Evolutionary conservation across 2,797 vertebrate species (phyloP), one percentile per base, ranked within the genome.

Genomic region (Phrynocephalus guinanensis): DNA sequence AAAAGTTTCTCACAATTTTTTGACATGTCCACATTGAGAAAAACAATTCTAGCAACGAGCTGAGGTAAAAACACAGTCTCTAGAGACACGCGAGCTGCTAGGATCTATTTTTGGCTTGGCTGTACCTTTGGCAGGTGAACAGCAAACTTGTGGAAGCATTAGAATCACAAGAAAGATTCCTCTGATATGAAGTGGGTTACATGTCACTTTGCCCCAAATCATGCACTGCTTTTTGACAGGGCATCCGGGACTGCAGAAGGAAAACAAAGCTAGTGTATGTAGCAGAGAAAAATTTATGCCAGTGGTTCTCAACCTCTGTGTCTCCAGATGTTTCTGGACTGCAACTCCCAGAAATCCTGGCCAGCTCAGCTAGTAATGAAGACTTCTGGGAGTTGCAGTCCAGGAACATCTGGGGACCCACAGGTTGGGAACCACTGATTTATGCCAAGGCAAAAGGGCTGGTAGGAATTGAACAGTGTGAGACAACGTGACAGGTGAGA

Each of bases 61-160:
- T 76, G 79, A 79, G 78, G 72, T 15, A 85, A 89, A 22, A 90
- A 5, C 3, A 86, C 44, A 33, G 7, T 38, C 67, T 63, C 76
- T 24, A 22, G 63, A 70, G 75, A 72, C 18, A 30, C 3, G 18
- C 5, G 38, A 93, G 75, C 16, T 66, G 22, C 48, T 3, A 88
- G 28, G n/a, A 81, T 75, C 78, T 83, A 28, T 15, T 92, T 91
- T 88, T 79, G 67, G 38, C 22, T 10, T 38, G 28, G 82, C 2
- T 52, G 66, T 9, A 80, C 73, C 52, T 48, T 70, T 79, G 82
- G 33, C 66, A 86, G 9, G 4, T 88, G 66, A 86, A 48, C 52
- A 10, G 3, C 22, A 86, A 86, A n/a, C 20, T 89, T 0, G 0
- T 84, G 70, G 71, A 81, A 85, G 85, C 22, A 22, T 0, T 4